phyloP scores from a whole-genome alignment of 2,888 invertebrate genomes.

The Pterostichus niger region DNA sequence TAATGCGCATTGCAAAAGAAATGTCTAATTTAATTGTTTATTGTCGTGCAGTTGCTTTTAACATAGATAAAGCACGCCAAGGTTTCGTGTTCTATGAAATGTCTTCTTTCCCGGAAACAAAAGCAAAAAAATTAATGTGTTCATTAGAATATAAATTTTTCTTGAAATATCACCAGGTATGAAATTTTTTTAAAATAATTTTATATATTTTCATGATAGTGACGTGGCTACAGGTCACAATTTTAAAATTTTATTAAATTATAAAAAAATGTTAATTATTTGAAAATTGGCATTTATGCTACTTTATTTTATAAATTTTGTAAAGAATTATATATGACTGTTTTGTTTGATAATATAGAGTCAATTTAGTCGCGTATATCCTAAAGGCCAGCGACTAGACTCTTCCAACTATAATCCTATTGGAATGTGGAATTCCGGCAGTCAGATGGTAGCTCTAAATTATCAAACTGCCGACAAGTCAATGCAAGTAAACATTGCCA shows the following conservation, averaged over 20 bases:
- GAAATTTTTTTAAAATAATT: neutral
- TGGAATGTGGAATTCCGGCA: slow-evolving; percentile 96
- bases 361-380: slow-evolving; percentile 97
- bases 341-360: slow-evolving; percentile 74
- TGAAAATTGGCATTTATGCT: no score
- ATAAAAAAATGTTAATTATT: no score
- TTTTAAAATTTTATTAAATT: no score
- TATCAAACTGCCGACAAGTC: slow-evolving; percentile 97
- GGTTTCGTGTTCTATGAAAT: slow-evolving; percentile 94
- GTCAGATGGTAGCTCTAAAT: slow-evolving; percentile 98
- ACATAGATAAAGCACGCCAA: slow-evolving; percentile 85
- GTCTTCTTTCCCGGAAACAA: slow-evolving; percentile 98
- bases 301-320: no score
- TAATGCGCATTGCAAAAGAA: slow-evolving; percentile 95
- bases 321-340: no score
- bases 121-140: slow-evolving; percentile 94
- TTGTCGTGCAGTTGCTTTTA: slow-evolving; percentile 93
- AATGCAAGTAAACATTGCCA: slow-evolving; percentile 97
- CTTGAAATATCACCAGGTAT: slow-evolving; percentile 86
- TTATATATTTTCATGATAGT: no score
- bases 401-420: slow-evolving; percentile 98
- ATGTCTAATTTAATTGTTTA: slow-evolving; percentile 98
- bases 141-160: slow-evolving; percentile 88
- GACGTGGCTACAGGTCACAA: no score
- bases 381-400: slow-evolving; percentile 95